These are phyloP conservation scores for Muscicapa adusta DNA, from an alignment of 2,113 vertebrate genomes.

Conservation along the genomic window DNA sequence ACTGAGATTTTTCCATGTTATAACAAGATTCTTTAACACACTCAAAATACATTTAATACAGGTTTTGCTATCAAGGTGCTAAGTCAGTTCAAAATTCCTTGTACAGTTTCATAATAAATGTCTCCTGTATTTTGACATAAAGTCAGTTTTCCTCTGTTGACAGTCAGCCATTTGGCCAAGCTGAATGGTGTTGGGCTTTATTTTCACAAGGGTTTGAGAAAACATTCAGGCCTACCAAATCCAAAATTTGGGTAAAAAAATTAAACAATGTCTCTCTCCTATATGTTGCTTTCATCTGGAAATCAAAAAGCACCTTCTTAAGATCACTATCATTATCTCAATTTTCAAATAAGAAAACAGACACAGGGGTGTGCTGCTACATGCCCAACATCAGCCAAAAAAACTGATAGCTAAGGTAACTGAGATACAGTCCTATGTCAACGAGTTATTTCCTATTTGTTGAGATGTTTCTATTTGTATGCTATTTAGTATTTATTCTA, in stretches of 20 bases:
- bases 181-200: background rate
- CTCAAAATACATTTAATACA: background rate
- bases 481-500: background rate
- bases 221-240: background rate
- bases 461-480: background rate
- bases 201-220: background rate
- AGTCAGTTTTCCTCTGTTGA: background rate
- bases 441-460: background rate
- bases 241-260: background rate
- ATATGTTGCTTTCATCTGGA: slow-evolving; percentile 2
- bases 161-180: background rate
- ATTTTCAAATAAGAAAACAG: slow-evolving; percentile 36
- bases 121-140: background rate
- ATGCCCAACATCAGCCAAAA: background rate
- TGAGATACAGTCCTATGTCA: background rate
- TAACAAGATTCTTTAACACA: slow-evolving; percentile 15
- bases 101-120: background rate
- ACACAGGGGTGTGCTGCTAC: background rate
- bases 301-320: slow-evolving; percentile 16
- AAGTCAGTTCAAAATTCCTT: background rate
- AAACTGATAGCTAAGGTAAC: background rate
- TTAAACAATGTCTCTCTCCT: background rate
- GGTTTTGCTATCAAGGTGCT: background rate
- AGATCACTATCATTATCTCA: slow-evolving; percentile 29
- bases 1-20: slow-evolving; percentile 23